Percentiles rank a stretch among this genome's conserved stretches.
Evolutionary conservation across 2,888 invertebrate species (phyloP).

Genomic region (Diarsia dahlii): DNA sequence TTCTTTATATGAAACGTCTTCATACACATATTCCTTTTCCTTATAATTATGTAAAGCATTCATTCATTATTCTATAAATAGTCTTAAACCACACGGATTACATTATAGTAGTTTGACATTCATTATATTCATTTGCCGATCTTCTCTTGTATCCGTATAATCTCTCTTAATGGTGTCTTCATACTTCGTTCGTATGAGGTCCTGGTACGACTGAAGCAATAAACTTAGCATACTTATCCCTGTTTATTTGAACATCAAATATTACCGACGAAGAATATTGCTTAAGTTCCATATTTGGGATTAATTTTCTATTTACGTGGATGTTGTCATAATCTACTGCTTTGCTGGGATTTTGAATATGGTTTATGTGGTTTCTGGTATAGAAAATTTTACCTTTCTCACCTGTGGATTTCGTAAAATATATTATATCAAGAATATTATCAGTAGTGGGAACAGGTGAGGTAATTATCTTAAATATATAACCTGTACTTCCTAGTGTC

Average conservation of each 20-base stretch:
- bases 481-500: background rate
- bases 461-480: background rate
- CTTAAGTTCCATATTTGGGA: conserved; percentile 44
- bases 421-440: background rate
- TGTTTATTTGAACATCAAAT: conserved; percentile 55
- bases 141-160: conserved; percentile 45
- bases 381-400: background rate
- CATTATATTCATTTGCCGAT: conserved; percentile 55
- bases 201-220: conserved; percentile 34
- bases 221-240: conserved; percentile 50
- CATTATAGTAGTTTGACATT: conserved; percentile 37
- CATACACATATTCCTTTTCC: background rate
- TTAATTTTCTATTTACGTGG: conserved; percentile 46
- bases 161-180: conserved; percentile 45
- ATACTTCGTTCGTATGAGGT: conserved; percentile 29
- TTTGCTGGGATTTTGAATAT: conserved; percentile 9
- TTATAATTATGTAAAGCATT: background rate
- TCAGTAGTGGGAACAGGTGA: background rate
- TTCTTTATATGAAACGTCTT: background rate
- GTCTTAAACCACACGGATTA: conserved; percentile 14
- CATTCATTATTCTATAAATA: conserved; percentile 16
- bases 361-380: conserved; percentile 1
- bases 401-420: background rate
- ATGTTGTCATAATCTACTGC: conserved; percentile 21
- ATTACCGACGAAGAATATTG: conserved; percentile 50